Evolutionary conservation across 92 coral and sea anemone species (phyloP).

Genomic region (Epizoanthus ramosus): DNA sequence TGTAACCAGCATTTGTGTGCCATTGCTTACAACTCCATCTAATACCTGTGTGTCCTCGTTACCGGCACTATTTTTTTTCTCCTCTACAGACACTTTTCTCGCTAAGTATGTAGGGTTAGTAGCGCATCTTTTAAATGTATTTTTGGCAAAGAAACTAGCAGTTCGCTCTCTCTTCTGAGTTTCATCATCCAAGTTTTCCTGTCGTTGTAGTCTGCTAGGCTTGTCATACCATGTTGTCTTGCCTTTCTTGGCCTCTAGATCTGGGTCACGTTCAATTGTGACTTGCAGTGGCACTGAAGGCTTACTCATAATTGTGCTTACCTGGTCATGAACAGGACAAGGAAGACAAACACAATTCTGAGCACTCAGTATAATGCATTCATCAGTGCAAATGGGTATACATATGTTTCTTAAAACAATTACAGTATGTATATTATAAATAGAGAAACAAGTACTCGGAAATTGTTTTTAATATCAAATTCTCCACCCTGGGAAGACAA

Average conservation of each 20-base stretch:
- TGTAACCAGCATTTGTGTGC: slow-evolving; percentile 40
- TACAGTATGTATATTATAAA: no score
- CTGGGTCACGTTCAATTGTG: slow-evolving; percentile 71
- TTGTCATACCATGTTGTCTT: slow-evolving; percentile 44
- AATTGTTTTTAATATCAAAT: no score
- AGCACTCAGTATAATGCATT: background rate
- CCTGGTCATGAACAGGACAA: background rate
- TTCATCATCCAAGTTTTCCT: slow-evolving; percentile 14
- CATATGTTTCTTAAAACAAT: no score
- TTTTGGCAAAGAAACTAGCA: slow-evolving; percentile 22
- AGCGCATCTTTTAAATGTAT: slow-evolving; percentile 31
- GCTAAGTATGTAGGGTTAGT: slow-evolving; percentile 20
- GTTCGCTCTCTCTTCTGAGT: slow-evolving; percentile 20
- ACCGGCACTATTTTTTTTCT: background rate
- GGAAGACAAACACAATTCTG: background rate
- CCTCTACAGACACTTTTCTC: slow-evolving; percentile 5
- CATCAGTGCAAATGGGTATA: no score
- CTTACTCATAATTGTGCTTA: slow-evolving; percentile 50
- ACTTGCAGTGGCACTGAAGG: slow-evolving; percentile 71
- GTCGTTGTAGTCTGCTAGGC: slow-evolving; percentile 14
- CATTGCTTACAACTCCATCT: background rate
- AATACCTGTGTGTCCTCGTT: background rate
- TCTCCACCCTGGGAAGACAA: no score
- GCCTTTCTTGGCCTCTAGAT: slow-evolving; percentile 23
- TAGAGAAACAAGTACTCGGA: no score